Evolutionary conservation across 2,888 invertebrate genomes (phyloP).

Genomic region (Elgonia sp.): DNA sequence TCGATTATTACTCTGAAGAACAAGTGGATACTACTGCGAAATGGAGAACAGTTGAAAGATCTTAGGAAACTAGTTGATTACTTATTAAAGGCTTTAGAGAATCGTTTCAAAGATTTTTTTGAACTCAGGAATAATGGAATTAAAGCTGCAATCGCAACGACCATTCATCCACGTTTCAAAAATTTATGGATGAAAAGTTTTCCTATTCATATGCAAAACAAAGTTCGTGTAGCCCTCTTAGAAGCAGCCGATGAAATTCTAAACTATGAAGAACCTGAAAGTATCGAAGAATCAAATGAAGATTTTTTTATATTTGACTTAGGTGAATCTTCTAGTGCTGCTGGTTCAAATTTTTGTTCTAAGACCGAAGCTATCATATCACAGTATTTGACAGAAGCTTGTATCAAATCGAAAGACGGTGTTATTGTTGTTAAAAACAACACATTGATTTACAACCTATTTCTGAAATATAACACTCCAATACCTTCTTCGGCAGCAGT

Average conservation of each 20-base stretch:
- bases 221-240: not conserved
- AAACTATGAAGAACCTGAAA: no score
- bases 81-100: not conserved
- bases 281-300: no score
- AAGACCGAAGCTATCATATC: not conserved
- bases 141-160: conserved; percentile 3
- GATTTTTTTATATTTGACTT: no score
- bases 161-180: conserved; percentile 8
- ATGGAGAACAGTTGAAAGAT: not conserved
- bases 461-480: conserved; percentile 54
- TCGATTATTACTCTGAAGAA: not conserved
- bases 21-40: not conserved
- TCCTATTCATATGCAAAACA: not conserved
- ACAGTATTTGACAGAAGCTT: not conserved
- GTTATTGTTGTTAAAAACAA: not conserved
- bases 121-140: not conserved
- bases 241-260: no score
- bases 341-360: no score
- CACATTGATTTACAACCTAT: not conserved
- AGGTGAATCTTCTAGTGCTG: no score
- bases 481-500: conserved; percentile 54
- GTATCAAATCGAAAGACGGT: no score
- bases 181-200: not conserved
- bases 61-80: not conserved
- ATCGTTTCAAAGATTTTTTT: not conserved